phyloP scores from a whole-genome alignment of 23 tunicate genomes.

The Trididemnum nubilum region DNA sequence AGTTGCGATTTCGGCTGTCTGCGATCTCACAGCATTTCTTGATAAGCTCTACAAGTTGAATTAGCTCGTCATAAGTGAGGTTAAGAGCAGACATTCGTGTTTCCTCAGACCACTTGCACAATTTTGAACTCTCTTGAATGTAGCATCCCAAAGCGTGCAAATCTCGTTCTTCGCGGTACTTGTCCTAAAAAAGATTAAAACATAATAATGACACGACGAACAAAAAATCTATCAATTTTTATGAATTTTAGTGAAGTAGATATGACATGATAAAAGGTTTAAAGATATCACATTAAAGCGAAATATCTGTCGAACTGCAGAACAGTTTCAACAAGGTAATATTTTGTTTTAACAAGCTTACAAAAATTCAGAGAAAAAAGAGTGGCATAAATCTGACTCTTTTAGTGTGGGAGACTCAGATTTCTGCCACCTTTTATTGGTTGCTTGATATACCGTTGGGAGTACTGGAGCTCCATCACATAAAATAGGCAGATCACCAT shows the following conservation, averaged over 20 bases:
- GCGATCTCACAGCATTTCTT: slow-evolving; percentile 73
- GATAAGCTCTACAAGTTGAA: slow-evolving; percentile 56
- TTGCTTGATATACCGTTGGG: too few relatives aligned
- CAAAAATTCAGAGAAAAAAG: too few relatives aligned
- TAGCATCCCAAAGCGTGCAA: slow-evolving; percentile 62
- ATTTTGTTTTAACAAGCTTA: too few relatives aligned
- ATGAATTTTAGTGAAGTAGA: too few relatives aligned
- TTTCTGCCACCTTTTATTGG: too few relatives aligned
- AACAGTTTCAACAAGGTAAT: too few relatives aligned
- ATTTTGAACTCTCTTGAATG: slow-evolving; percentile 36
- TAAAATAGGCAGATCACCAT: too few relatives aligned
- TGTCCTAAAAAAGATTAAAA: slow-evolving; percentile 56
- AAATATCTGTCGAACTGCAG: too few relatives aligned
- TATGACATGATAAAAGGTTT: background rate
- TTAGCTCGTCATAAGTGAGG: slow-evolving; percentile 75
- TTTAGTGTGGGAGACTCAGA: too few relatives aligned
- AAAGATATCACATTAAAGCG: background rate
- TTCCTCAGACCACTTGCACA: slow-evolving; percentile 52
- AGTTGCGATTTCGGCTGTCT: slow-evolving; percentile 56
- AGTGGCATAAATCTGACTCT: too few relatives aligned
- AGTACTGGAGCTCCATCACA: too few relatives aligned
- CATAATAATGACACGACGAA: background rate
- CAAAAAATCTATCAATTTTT: too few relatives aligned
- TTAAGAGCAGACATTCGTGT: slow-evolving; percentile 23
- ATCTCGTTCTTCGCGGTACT: slow-evolving; percentile 76